Percentiles rank a stretch among this genome's conserved stretches.
phyloP scores from a whole-genome alignment of 2,888 invertebrate species.

The Villa cingulata region DNA sequence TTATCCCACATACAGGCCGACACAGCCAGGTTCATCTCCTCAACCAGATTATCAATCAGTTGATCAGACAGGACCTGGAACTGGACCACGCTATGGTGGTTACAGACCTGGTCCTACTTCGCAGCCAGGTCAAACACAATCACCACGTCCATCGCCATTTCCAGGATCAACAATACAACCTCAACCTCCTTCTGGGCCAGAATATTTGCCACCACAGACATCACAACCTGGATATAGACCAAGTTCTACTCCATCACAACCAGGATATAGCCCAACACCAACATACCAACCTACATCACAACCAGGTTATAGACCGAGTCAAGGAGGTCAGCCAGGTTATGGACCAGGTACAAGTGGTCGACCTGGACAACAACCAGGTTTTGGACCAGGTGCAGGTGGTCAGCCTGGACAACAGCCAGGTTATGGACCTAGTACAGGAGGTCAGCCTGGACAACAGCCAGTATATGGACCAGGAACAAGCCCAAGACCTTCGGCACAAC shows the following conservation, averaged over 20 bases:
- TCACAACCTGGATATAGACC: conserved; percentile 11
- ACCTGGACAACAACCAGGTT: not conserved
- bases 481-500: not conserved
- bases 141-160: conserved; percentile 2
- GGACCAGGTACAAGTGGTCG: not conserved
- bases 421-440: conserved; percentile 7
- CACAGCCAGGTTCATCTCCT: conserved; percentile 9
- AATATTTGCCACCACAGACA: not conserved
- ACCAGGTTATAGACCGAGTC: conserved; percentile 12
- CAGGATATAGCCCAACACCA: not conserved
- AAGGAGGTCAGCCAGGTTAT: not conserved
- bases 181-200: conserved; percentile 9
- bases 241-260: not conserved
- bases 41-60: conserved; percentile 1
- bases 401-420: conserved; percentile 3
- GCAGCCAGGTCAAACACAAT: not conserved
- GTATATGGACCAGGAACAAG: conserved; percentile 3
- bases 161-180: conserved; percentile 3
- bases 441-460: conserved; percentile 3
- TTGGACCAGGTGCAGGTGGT: not conserved
- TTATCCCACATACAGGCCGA: not conserved
- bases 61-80: not conserved
- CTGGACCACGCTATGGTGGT: conserved; percentile 1
- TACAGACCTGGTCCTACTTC: conserved; percentile 6
- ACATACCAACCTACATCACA: not conserved